phyloP scores from a whole-genome alignment of 2,888 invertebrate species.

The Sabellastarte sp. region DNA sequence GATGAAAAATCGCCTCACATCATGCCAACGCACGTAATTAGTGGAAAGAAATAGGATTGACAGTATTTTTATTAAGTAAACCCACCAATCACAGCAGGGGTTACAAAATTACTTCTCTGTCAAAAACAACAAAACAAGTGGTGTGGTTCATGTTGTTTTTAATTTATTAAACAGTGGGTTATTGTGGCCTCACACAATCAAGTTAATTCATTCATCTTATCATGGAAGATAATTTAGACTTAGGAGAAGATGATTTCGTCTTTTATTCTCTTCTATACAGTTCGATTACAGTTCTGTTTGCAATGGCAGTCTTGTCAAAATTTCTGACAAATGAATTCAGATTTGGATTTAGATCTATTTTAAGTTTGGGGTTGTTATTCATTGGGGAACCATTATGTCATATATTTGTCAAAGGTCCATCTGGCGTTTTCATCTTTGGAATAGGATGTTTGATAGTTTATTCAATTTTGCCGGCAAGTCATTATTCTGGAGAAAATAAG shows the following conservation, averaged over 20 bases:
- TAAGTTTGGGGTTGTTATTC: slow-evolving; percentile 50
- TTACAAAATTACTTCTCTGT: too few relatives aligned
- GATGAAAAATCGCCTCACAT: too few relatives aligned
- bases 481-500: slow-evolving; percentile 49
- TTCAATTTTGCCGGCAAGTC: slow-evolving; percentile 51
- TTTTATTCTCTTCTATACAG: slow-evolving; percentile 54
- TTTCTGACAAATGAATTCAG: slow-evolving; percentile 55
- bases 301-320: slow-evolving; percentile 55
- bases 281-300: slow-evolving; percentile 52
- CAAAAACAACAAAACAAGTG: too few relatives aligned
- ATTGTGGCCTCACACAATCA: too few relatives aligned
- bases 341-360: slow-evolving; percentile 52
- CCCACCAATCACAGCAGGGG: too few relatives aligned
- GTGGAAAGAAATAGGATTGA: too few relatives aligned
- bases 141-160: too few relatives aligned
- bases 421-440: slow-evolving; percentile 49
- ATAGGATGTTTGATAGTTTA: slow-evolving; percentile 50
- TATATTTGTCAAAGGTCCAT: slow-evolving; percentile 52
- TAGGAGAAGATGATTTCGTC: slow-evolving; percentile 45
- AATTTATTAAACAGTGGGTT: too few relatives aligned
- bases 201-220: too few relatives aligned
- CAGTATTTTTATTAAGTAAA: too few relatives aligned
- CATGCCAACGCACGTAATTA: too few relatives aligned
- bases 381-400: slow-evolving; percentile 56
- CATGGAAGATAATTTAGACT: too few relatives aligned